Evolutionary conservation across 2,888 invertebrate genomes (phyloP), one percentile per base, ranked within the genome.

Genomic region (Drymonia ruficornis): DNA sequence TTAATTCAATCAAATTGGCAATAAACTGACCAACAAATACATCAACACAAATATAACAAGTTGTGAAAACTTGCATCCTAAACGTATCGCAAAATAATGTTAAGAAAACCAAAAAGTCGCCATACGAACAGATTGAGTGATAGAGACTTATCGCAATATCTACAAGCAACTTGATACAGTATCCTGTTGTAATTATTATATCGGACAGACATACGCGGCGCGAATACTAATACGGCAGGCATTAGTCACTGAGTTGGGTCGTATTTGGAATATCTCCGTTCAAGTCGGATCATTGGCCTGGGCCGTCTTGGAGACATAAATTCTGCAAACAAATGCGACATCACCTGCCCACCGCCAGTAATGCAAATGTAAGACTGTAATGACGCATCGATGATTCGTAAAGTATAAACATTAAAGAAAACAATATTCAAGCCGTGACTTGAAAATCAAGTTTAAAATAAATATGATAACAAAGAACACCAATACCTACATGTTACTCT

Each of bases 181-280:
- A 43, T 19, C 19, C 19, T 13, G 43, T 9, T 43, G 43, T 19
- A 43, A 43, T 43, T 43, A 43, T 43, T 43, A 19, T 13, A 43
- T 23, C 19, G 43, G 43, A 13, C 19, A 19, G 43, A 43, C 11
- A 43, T 2, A 19, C 43, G 43, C 43, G 19, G 16, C 19, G 43
- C 18, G 12, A 43, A 19, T 43, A 43, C 43, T 13, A 43, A 43
- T 43, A 43, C 23, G 43, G 43, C 12, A 19, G 19, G 19, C 43
- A 19, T 43, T 43, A 43, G 19, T 43, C 43, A 43, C 43, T 13
- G 19, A 19, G 43, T 6, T 43, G 16, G n/a, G 40, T 19, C 43
- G 18, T 43, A 43, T 43, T 43, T 19, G 43, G 43, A 43, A 43
- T 43, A 43, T 43, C 19, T 43, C 12, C 19, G 43, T 19, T 43